A percentile compares a stretch with the other conserved stretches of the same genome.
These are phyloP conservation scores for Allobates femoralis DNA, from an alignment of 2,797 vertebrate species.

Conservation along the genomic window DNA sequence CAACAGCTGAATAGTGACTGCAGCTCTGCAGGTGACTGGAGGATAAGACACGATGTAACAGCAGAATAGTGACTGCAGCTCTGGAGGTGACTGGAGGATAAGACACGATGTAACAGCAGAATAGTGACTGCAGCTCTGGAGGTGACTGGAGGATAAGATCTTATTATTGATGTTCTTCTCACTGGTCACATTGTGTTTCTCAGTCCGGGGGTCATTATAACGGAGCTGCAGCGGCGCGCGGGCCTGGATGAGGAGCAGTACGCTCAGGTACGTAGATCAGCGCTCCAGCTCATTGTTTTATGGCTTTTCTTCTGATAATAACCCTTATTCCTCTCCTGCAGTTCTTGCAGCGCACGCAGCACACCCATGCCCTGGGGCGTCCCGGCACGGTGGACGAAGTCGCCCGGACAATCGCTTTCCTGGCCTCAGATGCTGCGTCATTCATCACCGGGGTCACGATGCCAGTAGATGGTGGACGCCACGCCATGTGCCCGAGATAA, in stretches of 20 bases:
- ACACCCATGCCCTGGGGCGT: slow-evolving; percentile 82
- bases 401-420: slow-evolving; percentile 83
- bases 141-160: no score
- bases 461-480: slow-evolving; percentile 81
- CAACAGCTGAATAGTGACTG: no score
- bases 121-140: no score
- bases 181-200: slow-evolving; percentile 9
- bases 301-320: background rate
- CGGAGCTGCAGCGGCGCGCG: slow-evolving; percentile 82
- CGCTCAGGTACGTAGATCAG: slow-evolving; percentile 71
- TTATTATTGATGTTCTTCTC: background rate
- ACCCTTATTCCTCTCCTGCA: slow-evolving; percentile 59
- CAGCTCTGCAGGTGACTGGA: no score
- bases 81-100: no score
- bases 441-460: slow-evolving; percentile 84
- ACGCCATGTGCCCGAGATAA: slow-evolving; percentile 85
- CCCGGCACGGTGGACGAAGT: slow-evolving; percentile 83
- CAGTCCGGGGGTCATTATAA: slow-evolving; percentile 84
- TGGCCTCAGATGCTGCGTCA: slow-evolving; percentile 82
- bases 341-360: slow-evolving; percentile 79
- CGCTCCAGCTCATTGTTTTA: no score
- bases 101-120: background rate
- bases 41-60: no score
- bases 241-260: slow-evolving; percentile 83
- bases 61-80: no score